Evolutionary conservation across 2,888 invertebrate species (phyloP), one percentile per base, ranked within the genome.

Genomic region (Nineta flava): DNA sequence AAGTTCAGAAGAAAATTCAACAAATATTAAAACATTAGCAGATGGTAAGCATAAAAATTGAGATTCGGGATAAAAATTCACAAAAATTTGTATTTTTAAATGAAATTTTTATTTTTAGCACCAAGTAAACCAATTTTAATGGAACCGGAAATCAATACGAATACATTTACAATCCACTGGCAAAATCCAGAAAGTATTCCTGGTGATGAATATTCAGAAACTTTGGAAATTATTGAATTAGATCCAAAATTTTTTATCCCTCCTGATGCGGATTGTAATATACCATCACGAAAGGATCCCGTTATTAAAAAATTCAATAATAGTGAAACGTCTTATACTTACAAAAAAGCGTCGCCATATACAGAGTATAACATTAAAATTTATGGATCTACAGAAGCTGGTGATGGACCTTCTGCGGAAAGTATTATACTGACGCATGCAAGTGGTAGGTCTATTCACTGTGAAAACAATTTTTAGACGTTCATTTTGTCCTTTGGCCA

Each of bases 311-410:
- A 9, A 43, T 9, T 43, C 2, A 6, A 6, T 6, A 2, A 17
- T 12, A 9, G 21, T 13, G 3, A 17, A 9, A 17, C 32, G 9
- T 15, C 13, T 15, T 46, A 34, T 46, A 3, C 12, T 1, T 46
- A 32, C 17, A 10, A 9, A 2, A 1, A 10, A 3, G 46, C 46
- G 4, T 3, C 1, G 9, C 46, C 46, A 9, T 32, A 7, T 15
- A 46, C 46, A 32, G 9, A 13, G 26, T 47, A 47, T 47, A 15
- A 21, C n/a, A 41, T 47, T 12, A 15, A 19, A 12, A 47, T 47
- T 13, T 19, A 13, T 13, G 47, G 38, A 40, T 40, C 15, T 26
- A 47, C 47, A 17, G 40, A 41, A 38, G 47, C 40, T 32, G 47
- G 47, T 7, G n/a, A 41, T 10, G 47, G 47, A n/a, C 12, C n/a